These are phyloP conservation scores for Drosophila elegans DNA, from an alignment of 1,140 invertebrate genomes.

Conservation along the genomic window DNA sequence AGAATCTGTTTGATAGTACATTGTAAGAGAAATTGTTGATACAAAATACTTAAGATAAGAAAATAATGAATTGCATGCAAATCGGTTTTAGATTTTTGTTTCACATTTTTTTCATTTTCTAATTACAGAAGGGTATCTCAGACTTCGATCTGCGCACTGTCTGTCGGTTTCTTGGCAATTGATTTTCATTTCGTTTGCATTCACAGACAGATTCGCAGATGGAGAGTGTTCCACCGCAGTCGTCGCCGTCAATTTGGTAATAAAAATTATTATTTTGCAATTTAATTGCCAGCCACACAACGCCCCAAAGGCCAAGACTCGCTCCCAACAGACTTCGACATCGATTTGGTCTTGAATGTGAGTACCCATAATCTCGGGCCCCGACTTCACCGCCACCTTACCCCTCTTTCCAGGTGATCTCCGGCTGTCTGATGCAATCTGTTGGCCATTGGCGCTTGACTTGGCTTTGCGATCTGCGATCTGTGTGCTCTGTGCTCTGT, in stretches of 20 bases:
- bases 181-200: constrained; percentile 77
- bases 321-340: constrained; percentile 55
- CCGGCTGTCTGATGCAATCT: constrained; percentile 69
- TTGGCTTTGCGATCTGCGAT: constrained; percentile 47
- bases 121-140: constrained; percentile 11
- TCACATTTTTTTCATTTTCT: neutral
- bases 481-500: constrained; percentile 34
- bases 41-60: too few relatives aligned
- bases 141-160: neutral
- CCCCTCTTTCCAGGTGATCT: neutral
- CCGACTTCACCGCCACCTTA: neutral
- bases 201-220: constrained; percentile 38
- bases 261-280: constrained; percentile 82
- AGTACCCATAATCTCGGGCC: constrained; percentile 33
- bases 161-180: constrained; percentile 40
- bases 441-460: constrained; percentile 49
- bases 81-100: too few relatives aligned
- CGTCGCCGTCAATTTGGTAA: constrained; percentile 50
- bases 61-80: too few relatives aligned
- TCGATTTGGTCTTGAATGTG: constrained; percentile 78
- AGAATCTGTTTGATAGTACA: too few relatives aligned
- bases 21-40: too few relatives aligned
- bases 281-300: constrained; percentile 68
- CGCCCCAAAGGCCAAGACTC: constrained; percentile 66
- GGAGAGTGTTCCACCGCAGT: constrained; percentile 35